Evolutionary conservation across 2,797 vertebrate genomes (phyloP), one percentile per base, ranked within the genome.

Genomic region (Danio jaintianensis): DNA sequence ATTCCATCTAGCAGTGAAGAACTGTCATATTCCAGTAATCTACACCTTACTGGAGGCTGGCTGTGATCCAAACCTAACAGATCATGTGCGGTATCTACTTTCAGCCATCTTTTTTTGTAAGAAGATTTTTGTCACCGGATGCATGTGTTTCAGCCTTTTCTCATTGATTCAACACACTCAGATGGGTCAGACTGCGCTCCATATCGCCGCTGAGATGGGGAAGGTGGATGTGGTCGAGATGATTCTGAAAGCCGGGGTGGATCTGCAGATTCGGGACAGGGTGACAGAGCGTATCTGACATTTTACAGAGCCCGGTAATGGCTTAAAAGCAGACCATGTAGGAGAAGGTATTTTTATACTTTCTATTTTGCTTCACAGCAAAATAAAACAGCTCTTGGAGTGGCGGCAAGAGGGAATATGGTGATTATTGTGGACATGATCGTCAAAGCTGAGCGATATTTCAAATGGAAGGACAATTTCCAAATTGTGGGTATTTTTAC

Each of bases 371-470:
- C 48, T 18, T 53, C 11, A 40, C 83, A 99, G 97, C 94, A 95
- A 86, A 93, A 93, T 62, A 97, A 95, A 92, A 95, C 95, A 0
- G 91, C 93, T 20, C 89, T 98, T 83, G 94, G 90, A 15, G 88
- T 95, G 71, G 97, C 97, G 66, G 94, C 94, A 75, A 94, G 96
- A 85, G 96, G 95, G 47, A 92, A 93, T 56, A 92, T 94, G 36
- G 90, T 94, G 76, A 94, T 96, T 48, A 84, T 96, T 61, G 95
- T 95, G 84, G 96, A 97, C 86, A 98, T 97, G 97, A 96, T 99
- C 83, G 96, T 98, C 88, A 98, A 98, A 94, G 96, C 96, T 43
- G 94, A 98, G 88, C 90, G 96, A 89, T 95, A 95, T 86, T 94
- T 91, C 11, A 45, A 80, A 52, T 95, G 89, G 91, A 94, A 85